Evolutionary conservation across 1,140 invertebrate genomes (phyloP), one percentile per base, ranked within the genome.

Genomic region (Holotrichia oblita): DNA sequence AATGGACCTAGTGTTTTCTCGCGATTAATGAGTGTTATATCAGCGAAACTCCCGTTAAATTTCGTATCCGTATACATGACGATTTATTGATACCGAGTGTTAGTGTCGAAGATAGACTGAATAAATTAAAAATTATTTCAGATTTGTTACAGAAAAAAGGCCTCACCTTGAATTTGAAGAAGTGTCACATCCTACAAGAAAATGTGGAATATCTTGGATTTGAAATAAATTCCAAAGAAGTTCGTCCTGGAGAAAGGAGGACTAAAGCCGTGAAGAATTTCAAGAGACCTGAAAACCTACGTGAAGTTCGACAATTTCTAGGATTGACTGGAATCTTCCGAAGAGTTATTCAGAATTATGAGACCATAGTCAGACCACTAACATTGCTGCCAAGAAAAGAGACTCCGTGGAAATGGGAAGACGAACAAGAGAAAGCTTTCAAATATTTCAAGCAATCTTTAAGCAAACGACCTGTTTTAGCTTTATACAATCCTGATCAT

Each of bases 1-100:
- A 88, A 87, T 78, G 81, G 84, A 0, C 84, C 88, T 0, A 77
- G 84, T n/a, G 83, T 84, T 0, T 89, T 89, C 76, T 84, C 87
- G 76, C 77, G 83, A 40, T 80, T 86, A 8, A 86, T 89, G 8
- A 84, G 85, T 42, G 77, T 75, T 2, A 80, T 87, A 40, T 80
- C 86, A 34, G 73, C 69, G 10, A 40, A n/a, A 17, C 20, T 73
- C 24, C 3, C 20, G 59, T 17, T 24, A 9, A n/a, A 40, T 10
- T 7, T 10, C 27, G 41, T 40, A 3, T 24, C 7, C 40, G 59
- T 77, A 12, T 77, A 69, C 76, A 73, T 83, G 41, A 82, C 77
- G 76, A 81, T 69, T 77, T 80, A 10, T 80, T 80, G 61, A 80
- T 84, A 34, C 80, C 81, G 14, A 80, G 79, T 3, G 69, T 27